Base-by-base conservation (phyloP, 2,113 vertebrate species). In the Antechinus flavipes region DNA sequence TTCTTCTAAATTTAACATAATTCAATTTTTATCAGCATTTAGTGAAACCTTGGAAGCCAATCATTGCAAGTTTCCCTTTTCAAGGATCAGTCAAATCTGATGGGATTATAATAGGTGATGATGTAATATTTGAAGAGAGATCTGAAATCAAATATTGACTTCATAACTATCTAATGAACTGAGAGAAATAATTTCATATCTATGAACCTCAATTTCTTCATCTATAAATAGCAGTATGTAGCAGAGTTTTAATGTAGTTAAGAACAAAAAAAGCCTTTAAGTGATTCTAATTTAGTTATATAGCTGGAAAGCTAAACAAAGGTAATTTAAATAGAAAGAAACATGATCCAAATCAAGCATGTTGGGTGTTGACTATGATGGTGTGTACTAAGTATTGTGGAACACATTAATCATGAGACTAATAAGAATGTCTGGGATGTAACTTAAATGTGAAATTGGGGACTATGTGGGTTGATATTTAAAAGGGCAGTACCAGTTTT, bases 381-480 rank as follows among this genome's bases (percentile, higher is more conserved):
- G 47, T 47, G 2, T 47, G 47, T 47, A 47, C 47, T 47, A 47
- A 47, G 47, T 47, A 47, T 47, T 47, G 47, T 47, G 47, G 47
- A 42, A 47, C 2, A 47, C 47, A 47, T 47, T 2, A 0, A 54
- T 90, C 61, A 47, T 26, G 19, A 89, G 4, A 84, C 35, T 84
- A 55, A 19, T 91, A 7, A n/a, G 26, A 84, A 23, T 22, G 19
- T 8, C 24, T 46, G 9, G 3, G 2, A 56, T 92, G 1, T 90
- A 5, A 53, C 47, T 54, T 55, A 90, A 93, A 90, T 52, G 53
- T 84, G 26, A 91, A 89, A 16, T 93, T 90, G 0, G 7, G 0
- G 0, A 19, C 42, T 25, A 0, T 76, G 12, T 92, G 54, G 24
- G 8, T 19, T 7, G 61, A 25, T 2, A 14, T 46, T 23, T 0